These are phyloP conservation scores for Ammodytes marinus DNA, from an alignment of 2,113 vertebrate genomes.

Conservation along the genomic window DNA sequence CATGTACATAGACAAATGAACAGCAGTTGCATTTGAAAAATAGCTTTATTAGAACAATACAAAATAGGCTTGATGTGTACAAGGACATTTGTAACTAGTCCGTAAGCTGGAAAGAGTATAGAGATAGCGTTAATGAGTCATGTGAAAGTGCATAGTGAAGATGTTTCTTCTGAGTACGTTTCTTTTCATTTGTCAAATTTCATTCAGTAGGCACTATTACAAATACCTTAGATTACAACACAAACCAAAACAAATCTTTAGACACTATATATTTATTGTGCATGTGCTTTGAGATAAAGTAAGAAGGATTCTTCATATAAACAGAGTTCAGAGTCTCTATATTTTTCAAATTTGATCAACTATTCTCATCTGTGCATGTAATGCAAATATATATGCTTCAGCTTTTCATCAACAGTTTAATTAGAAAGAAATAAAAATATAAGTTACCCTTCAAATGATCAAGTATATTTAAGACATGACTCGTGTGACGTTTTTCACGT, in stretches of 20 bases:
- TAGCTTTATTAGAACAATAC: slow-evolving; percentile 76
- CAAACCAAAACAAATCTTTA: background rate
- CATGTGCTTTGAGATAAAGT: slow-evolving; percentile 1
- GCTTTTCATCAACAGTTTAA: background rate
- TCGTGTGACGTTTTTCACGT: background rate
- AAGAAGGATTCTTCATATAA: background rate
- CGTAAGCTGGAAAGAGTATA: slow-evolving; percentile 55
- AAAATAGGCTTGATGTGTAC: slow-evolving; percentile 62
- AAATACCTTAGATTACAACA: slow-evolving; percentile 16
- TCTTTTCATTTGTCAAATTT: slow-evolving; percentile 43
- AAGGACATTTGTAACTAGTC: slow-evolving; percentile 39
- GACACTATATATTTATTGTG: background rate
- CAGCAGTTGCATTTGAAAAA: slow-evolving; percentile 68
- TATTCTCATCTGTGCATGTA: background rate
- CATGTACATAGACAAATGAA: slow-evolving; percentile 9
- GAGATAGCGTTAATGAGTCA: slow-evolving; percentile 61
- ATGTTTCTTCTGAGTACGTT: slow-evolving; percentile 46
- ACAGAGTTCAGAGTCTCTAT: background rate
- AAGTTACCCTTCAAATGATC: slow-evolving; percentile 36
- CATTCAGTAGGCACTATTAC: slow-evolving; percentile 22
- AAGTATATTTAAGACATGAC: background rate
- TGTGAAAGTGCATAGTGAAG: slow-evolving; percentile 60
- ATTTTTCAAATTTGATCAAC: background rate
- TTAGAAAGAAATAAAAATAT: background rate
- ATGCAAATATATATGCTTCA: background rate